These are phyloP conservation scores for Climacteris rufus DNA, from an alignment of 2,113 vertebrate species.

Conservation along the genomic window DNA sequence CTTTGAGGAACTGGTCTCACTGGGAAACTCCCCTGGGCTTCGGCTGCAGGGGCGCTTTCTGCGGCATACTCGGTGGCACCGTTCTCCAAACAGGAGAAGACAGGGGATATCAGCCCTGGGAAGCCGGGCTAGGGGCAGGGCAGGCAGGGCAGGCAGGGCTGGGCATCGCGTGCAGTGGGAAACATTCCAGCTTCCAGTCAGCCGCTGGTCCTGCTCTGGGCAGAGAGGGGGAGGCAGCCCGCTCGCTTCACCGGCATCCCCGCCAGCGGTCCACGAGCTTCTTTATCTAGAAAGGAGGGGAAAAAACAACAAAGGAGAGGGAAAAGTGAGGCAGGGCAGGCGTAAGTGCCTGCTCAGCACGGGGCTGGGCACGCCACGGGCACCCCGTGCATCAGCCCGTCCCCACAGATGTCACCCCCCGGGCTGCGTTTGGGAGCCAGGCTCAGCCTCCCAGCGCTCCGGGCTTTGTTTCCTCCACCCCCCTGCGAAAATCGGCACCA, in stretches of 20 bases:
- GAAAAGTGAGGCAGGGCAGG: background rate
- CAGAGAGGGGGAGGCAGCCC: background rate
- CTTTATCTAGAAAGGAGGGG: slow-evolving; percentile 30
- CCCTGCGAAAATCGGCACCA: background rate
- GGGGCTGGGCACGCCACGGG: background rate
- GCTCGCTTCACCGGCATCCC: background rate
- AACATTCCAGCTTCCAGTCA: background rate
- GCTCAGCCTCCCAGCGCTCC: background rate
- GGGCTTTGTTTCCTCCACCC: background rate
- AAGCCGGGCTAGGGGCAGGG: background rate
- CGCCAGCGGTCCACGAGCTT: background rate
- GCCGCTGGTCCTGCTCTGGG: background rate
- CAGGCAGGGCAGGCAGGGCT: background rate
- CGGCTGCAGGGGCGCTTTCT: background rate
- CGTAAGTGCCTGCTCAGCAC: background rate
- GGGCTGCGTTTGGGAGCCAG: background rate
- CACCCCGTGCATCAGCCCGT: background rate
- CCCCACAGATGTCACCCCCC: slow-evolving; percentile 14
- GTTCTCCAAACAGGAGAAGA: background rate
- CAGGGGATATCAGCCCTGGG: background rate
- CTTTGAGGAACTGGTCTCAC: background rate
- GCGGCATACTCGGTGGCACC: background rate
- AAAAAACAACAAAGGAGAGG: background rate
- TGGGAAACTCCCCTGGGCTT: background rate
- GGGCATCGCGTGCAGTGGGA: background rate